These are phyloP conservation scores for Patella pellucida DNA, from an alignment of 2,888 invertebrate species.

Conservation along the genomic window DNA sequence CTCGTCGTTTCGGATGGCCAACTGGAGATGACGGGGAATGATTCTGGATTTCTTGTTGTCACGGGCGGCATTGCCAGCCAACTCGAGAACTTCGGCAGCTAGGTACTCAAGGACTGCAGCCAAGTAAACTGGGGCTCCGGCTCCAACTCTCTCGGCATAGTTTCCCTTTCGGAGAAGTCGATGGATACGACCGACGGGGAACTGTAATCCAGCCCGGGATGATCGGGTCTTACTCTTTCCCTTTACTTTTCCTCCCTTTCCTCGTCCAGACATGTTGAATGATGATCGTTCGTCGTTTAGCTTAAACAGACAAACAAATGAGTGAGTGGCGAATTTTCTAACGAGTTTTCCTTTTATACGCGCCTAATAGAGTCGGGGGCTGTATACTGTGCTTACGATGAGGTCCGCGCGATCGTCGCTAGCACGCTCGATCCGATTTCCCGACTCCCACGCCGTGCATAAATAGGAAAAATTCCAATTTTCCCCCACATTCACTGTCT, in stretches of 20 bases:
- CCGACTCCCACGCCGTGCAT: too few species aligned
- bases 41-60: constrained; percentile 79
- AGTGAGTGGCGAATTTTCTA: too few species aligned
- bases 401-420: too few species aligned
- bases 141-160: constrained; percentile 67
- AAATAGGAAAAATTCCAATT: too few species aligned
- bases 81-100: constrained; percentile 76
- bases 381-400: too few species aligned
- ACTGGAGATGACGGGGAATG: constrained; percentile 82
- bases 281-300: too few species aligned
- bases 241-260: constrained; percentile 67
- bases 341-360: too few species aligned
- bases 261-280: constrained; percentile 64
- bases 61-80: constrained; percentile 71
- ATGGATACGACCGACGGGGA: constrained; percentile 67
- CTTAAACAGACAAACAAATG: too few species aligned
- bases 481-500: not conserved
- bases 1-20: constrained; percentile 84
- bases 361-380: too few species aligned
- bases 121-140: constrained; percentile 68
- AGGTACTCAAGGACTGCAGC: constrained; percentile 71
- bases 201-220: constrained; percentile 65
- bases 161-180: constrained; percentile 66
- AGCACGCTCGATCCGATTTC: too few species aligned
- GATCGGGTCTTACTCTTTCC: constrained; percentile 58